phyloP scores from a whole-genome alignment of 2,888 invertebrate species.

The Mechanitis messenoides region DNA sequence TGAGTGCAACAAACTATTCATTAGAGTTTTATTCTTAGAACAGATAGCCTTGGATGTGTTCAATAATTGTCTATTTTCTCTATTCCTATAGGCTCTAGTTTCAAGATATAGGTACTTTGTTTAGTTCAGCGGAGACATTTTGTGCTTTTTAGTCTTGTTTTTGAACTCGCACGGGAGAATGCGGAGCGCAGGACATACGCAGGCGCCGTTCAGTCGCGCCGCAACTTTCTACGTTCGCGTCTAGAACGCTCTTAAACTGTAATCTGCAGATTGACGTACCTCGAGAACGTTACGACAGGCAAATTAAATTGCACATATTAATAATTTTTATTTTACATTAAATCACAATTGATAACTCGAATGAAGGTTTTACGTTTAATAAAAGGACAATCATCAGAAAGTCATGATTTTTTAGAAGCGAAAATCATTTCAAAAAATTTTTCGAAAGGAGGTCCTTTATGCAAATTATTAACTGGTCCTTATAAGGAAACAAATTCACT shows the following conservation, averaged over 20 bases:
- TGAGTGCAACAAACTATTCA: constrained; percentile 40
- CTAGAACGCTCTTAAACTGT: constrained; percentile 73
- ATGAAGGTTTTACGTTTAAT: no score
- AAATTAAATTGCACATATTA: constrained; percentile 62
- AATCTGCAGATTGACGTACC: constrained; percentile 74
- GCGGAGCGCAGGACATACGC: constrained; percentile 70
- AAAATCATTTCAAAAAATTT: no score
- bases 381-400: no score
- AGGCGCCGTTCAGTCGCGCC: constrained; percentile 74
- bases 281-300: constrained; percentile 66
- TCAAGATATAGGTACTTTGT: constrained; percentile 48
- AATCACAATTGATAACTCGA: not conserved
- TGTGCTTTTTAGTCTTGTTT: constrained; percentile 59
- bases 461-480: no score
- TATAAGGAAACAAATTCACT: no score
- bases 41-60: constrained; percentile 36
- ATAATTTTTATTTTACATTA: constrained; percentile 39
- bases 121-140: constrained; percentile 55
- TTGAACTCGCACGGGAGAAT: constrained; percentile 64
- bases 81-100: constrained; percentile 39
- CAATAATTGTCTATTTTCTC: constrained; percentile 54
- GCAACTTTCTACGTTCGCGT: constrained; percentile 74
- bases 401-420: no score
- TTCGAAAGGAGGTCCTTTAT: no score
- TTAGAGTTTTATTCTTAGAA: constrained; percentile 42